Base-by-base conservation (phyloP, 2,113 vertebrate species). In the Ictidomys tridecemlineatus region DNA sequence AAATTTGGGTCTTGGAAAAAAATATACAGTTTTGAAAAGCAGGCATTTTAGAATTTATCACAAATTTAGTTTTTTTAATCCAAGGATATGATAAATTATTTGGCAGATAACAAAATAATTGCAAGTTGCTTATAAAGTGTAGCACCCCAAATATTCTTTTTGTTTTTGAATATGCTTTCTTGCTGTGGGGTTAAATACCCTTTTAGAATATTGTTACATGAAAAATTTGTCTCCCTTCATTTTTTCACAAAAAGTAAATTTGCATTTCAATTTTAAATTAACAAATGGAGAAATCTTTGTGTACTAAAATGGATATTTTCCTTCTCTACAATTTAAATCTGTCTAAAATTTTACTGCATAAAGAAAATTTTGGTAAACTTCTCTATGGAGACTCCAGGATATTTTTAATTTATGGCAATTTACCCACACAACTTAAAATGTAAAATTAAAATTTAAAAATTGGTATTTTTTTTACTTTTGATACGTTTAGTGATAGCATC, bases 401-500 rank as follows among this genome's bases (percentile, higher is more conserved):
- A 90, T 56, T 93, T 94, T 82, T 85, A 56, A 91, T 97, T 94
- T 89, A 73, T 65, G 58, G 4, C 1, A 24, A 28, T n/a, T 93
- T 89, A 74, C n/a, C 8, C 92, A 42, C 4, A 42, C 56, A 61
- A 42, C 51, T 77, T 73, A 14, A 95, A 96, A 67, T 65, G 6
- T 67, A 48, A 96, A 85, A 80, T 82, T 10, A 91, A 88, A 85
- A 39, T 13, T 48, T 26, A 69, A 61, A 69, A 42, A 48, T 8
- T 37, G 65, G 4, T 45, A 89, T 39, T 96, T 94, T 94, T 51
- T 61, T 37, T 84, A 95, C n/a, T 78, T 97, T 93, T 73, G 14
- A 85, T 92, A 39, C 26, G 88, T 97, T 45, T 82, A 96, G 70
- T 85, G 96, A 94, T 85, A 93, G 93, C 79, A 72, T 95, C 42